phyloP scores from a whole-genome alignment of 2,113 vertebrate species.

The Odontesthes bonariensis region DNA sequence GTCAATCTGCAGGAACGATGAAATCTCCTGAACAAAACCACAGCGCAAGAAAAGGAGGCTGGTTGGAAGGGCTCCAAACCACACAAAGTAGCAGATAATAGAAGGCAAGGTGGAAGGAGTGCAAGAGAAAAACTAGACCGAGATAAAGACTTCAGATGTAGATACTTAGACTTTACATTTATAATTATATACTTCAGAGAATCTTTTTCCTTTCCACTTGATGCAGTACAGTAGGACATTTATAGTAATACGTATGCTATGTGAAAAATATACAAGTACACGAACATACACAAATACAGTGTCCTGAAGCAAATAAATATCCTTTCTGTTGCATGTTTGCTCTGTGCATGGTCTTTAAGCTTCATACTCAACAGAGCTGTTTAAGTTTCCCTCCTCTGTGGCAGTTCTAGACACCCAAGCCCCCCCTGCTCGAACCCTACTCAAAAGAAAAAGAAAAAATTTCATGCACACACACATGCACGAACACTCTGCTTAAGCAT shows the following conservation, averaged over 20 bases:
- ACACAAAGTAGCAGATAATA: constrained; percentile 86
- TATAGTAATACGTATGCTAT: constrained; percentile 2
- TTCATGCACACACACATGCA: background rate
- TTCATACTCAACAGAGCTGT: constrained; percentile 74
- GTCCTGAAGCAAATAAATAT: constrained; percentile 55
- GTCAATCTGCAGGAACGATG: constrained; percentile 87
- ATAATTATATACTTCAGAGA: constrained; percentile 65
- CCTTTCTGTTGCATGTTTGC: constrained; percentile 52
- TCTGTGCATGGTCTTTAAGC: constrained; percentile 60
- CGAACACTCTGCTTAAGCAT: constrained; percentile 53
- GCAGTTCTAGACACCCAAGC: constrained; percentile 47
- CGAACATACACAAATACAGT: constrained; percentile 19
- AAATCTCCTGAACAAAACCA: constrained; percentile 89
- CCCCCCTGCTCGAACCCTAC: constrained; percentile 23
- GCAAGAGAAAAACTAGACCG: constrained; percentile 44
- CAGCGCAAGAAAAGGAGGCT: constrained; percentile 83
- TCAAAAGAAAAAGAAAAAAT: background rate
- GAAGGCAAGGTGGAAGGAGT: constrained; percentile 78
- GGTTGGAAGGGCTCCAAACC: constrained; percentile 91
- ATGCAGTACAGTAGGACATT: background rate
- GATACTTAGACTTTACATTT: constrained; percentile 60
- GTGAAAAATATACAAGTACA: constrained; percentile 31
- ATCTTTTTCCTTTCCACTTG: constrained; percentile 12
- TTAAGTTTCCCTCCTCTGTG: constrained; percentile 75
- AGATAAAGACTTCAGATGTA: constrained; percentile 40